A percentile compares a stretch with the other conserved stretches of the same genome.
These are phyloP conservation scores for Oreortyx pictus DNA, from an alignment of 2,797 vertebrate genomes.

Conservation along the genomic window DNA sequence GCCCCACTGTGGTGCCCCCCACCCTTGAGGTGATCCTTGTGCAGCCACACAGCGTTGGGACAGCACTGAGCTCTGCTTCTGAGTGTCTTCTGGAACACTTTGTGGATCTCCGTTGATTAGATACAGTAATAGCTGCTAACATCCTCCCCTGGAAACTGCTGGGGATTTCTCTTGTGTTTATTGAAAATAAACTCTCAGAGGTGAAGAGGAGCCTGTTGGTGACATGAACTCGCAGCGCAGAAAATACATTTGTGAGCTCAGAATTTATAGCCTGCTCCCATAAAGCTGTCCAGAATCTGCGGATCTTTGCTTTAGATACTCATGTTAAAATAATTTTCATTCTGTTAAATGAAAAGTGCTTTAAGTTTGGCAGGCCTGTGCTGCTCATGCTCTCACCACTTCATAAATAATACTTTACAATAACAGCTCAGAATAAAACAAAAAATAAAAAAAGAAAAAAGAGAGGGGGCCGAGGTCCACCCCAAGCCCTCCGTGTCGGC, in stretches of 20 bases:
- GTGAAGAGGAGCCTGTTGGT: conserved; percentile 45
- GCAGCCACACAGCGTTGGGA: not conserved
- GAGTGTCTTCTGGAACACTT: not conserved
- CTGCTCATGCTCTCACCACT: conserved; percentile 71
- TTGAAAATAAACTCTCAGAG: conserved; percentile 36
- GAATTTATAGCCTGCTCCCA: conserved; percentile 57
- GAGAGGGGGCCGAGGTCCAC: not conserved
- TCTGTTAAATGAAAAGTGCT: conserved; percentile 68
- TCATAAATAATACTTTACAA: conserved; percentile 73
- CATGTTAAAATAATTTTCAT: conserved; percentile 71
- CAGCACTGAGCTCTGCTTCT: rapidly evolving
- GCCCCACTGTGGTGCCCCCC: rapidly evolving
- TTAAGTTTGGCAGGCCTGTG: conserved; percentile 63
- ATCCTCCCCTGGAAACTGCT: not conserved
- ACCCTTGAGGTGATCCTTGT: not conserved
- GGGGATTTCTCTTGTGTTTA: not conserved
- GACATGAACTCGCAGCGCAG: not conserved
- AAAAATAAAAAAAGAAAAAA: not conserved
- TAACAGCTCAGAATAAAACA: conserved; percentile 53
- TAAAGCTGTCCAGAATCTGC: conserved; percentile 62
- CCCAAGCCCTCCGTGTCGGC: not conserved
- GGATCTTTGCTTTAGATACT: conserved; percentile 50
- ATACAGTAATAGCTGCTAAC: not conserved
- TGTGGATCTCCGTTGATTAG: rapidly evolving
- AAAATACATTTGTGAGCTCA: conserved; percentile 38